phyloP scores from a whole-genome alignment of 2,113 vertebrate species.

The Asarcornis scutulata region DNA sequence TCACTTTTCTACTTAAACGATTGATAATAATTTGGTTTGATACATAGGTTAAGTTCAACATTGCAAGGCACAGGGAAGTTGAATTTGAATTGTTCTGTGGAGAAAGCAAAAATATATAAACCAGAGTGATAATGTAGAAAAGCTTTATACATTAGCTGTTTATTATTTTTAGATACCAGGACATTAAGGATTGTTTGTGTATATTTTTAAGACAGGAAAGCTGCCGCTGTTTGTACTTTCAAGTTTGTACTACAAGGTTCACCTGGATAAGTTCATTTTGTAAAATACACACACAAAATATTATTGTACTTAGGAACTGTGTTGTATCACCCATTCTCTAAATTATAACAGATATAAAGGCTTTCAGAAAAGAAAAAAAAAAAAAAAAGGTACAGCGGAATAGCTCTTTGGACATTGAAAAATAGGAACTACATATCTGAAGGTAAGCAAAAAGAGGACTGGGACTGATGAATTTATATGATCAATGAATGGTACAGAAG shows the following conservation, averaged over 20 bases:
- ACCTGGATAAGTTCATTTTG: neutral
- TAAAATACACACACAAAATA: neutral
- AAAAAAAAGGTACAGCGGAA: neutral
- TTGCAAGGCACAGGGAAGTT: slow-evolving; percentile 86
- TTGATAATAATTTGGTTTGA: slow-evolving; percentile 87
- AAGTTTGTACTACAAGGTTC: neutral
- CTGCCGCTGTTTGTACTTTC: neutral
- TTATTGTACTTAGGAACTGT: neutral
- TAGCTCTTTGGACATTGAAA: neutral
- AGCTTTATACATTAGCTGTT: neutral
- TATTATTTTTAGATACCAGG: neutral
- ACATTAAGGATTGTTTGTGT: neutral
- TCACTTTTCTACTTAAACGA: slow-evolving; percentile 90
- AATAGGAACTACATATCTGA: neutral
- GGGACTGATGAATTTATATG: neutral
- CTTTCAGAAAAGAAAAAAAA: neutral
- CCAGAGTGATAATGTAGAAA: neutral
- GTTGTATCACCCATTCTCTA: neutral
- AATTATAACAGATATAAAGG: neutral
- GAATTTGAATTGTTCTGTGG: slow-evolving; percentile 82
- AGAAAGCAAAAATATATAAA: slow-evolving; percentile 20
- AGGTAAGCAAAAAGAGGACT: neutral
- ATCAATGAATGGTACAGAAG: neutral
- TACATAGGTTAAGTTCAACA: slow-evolving; percentile 87
- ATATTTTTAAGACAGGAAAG: neutral